Percentiles rank a stretch among this genome's conserved stretches.
These are phyloP conservation scores for Sandelia bainsii DNA, from an alignment of 2,797 vertebrate genomes.

Conservation along the genomic window DNA sequence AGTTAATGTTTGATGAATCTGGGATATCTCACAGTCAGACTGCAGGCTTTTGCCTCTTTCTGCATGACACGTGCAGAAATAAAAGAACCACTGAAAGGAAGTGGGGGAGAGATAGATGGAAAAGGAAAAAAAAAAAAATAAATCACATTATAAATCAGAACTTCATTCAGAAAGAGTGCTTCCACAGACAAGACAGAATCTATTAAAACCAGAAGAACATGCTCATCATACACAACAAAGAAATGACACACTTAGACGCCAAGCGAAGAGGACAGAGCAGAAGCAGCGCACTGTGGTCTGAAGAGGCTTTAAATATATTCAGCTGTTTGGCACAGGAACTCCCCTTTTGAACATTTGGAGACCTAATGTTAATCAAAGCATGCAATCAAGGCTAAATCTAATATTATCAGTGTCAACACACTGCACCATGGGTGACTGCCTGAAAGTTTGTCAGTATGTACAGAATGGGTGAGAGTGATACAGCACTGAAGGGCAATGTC, in stretches of 20 bases:
- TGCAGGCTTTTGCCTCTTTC: conserved; percentile 77
- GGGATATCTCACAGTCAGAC: conserved; percentile 83
- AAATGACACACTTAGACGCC: conserved; percentile 41
- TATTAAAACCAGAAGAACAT: conserved; percentile 62
- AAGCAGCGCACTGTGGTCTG: conserved; percentile 44
- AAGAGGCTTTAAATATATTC: conserved; percentile 58
- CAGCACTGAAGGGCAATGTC: conserved; percentile 76
- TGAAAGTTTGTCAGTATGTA: conserved; percentile 49
- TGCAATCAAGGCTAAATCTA: conserved; percentile 53
- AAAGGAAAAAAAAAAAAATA: conserved; percentile 29
- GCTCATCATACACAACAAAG: conserved; percentile 63
- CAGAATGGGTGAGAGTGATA: conserved; percentile 48
- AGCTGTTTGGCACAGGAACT: conserved; percentile 59
- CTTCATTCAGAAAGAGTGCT: conserved; percentile 64
- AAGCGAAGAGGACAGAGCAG: conserved; percentile 53
- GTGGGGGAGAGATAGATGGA: conserved; percentile 53
- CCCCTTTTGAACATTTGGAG: conserved; percentile 71
- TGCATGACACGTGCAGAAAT: conserved; percentile 75
- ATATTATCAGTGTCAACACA: conserved; percentile 45
- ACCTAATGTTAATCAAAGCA: conserved; percentile 61
- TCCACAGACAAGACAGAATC: conserved; percentile 55
- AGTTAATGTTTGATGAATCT: conserved; percentile 87
- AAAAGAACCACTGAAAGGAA: conserved; percentile 64
- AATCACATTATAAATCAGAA: conserved; percentile 67
- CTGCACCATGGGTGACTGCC: conserved; percentile 20